Base-by-base conservation (phyloP, 2,113 vertebrate genomes). In the Muntiacus muntjak region DNA sequence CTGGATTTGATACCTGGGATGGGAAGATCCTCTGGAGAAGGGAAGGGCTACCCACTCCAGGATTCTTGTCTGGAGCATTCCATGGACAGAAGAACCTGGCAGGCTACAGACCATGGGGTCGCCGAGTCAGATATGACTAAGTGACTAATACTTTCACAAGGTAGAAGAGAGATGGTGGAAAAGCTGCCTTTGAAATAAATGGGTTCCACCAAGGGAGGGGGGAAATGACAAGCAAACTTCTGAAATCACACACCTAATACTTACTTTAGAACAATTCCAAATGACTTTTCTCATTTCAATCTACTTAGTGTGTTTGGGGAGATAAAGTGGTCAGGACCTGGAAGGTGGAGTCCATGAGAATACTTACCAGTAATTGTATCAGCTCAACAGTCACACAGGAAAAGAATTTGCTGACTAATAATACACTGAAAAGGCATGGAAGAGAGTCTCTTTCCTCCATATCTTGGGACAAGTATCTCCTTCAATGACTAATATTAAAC, bases 401-500 rank as follows among this genome's bases (percentile, higher is more conserved):
- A 96, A 97, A 47, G 90, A 76, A 25, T 97, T 76, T 98, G 94
- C 94, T 98, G 98, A 98, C 95, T 93, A 54, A 89, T 16, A 14
- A 89, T 16, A 14, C 40, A 95, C 21, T 45, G 4, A 89, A 87
- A 81, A 57, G 23, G 7, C 5, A 23, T 23, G 55, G 47, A 79
- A 81, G 78, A 94, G 96, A 87, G 79, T 60, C 28, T 36, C 52
- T 50, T 71, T 54, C 50, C 57, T 50, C 60, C 26, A 50, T 33
- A 88, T 87, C 91, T 89, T 6, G 54, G 76, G 76, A 84, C 81
- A 64, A 98, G 21, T 43, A 52, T 57, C 23, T 71, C 43, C 62
- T 10, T 64, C 52, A 11, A 0, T 33, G 6, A 89, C 52, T 74
- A 74, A 74, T 74, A 96, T 91, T 87, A 96, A 97, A 96, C 11